Percentiles rank a stretch among this genome's conserved stretches.
Conservation (phyloP, 2,113 vertebrate genomes). For the Quiscalus mexicanus region DNA sequence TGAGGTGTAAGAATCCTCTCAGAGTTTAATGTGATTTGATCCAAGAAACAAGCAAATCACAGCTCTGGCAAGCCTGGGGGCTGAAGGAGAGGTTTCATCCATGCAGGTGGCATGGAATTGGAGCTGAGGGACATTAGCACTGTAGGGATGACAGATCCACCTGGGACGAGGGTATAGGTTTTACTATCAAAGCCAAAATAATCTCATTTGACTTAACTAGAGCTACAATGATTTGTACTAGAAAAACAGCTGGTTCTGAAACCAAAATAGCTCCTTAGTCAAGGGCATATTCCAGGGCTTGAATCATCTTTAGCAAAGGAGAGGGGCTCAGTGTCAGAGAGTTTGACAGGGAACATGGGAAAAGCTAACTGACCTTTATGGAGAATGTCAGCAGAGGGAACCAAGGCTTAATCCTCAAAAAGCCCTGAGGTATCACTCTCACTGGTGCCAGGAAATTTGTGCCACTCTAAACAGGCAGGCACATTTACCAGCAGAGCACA, state of each 20-base stretch:
- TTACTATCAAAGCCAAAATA: not conserved
- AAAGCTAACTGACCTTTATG: conserved; percentile 59
- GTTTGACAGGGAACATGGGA: conserved; percentile 13
- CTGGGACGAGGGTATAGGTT: not conserved
- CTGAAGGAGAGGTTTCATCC: not conserved
- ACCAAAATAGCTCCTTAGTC: conserved; percentile 58
- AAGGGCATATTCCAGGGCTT: conserved; percentile 37
- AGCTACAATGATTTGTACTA: not conserved
- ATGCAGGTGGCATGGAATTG: not conserved
- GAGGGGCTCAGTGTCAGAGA: conserved; percentile 4
- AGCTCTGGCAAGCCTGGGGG: not conserved
- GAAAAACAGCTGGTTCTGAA: conserved; percentile 19
- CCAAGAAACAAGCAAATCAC: not conserved
- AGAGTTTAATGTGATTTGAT: not conserved
- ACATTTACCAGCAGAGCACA: not conserved
- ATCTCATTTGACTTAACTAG: not conserved
- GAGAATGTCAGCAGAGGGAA: conserved; percentile 42
- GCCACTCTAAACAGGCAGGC: not conserved
- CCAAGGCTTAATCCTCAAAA: conserved; percentile 51
- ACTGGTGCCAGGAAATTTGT: conserved; percentile 31
- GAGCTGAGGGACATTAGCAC: not conserved
- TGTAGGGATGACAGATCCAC: not conserved
- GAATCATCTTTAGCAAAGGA: conserved; percentile 53
- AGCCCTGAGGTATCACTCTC: not conserved
- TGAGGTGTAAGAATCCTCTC: not conserved